Evolutionary conservation across 2,888 invertebrate genomes (phyloP).

Genomic region (Hyles lineata): DNA sequence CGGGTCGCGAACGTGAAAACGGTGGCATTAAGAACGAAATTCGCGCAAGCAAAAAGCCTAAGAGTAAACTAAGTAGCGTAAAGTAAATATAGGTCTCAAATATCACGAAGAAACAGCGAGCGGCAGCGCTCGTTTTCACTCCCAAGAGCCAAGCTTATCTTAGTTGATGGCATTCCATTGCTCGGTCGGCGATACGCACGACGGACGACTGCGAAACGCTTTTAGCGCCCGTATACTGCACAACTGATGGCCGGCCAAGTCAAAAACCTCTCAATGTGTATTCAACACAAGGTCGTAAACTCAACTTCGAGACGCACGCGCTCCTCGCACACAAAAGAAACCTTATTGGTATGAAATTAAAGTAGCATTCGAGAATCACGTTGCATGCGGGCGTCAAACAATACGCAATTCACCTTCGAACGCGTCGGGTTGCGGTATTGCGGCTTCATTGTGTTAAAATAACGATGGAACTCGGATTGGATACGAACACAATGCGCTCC

Average conservation of each 20-base stretch:
- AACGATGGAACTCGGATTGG: constrained; percentile 77
- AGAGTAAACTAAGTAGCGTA: constrained; percentile 25
- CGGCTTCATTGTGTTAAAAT: constrained; percentile 84
- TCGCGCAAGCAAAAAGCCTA: constrained; percentile 21
- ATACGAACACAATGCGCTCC: constrained; percentile 69
- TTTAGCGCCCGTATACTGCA: constrained; percentile 78
- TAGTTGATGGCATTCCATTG: constrained; percentile 81
- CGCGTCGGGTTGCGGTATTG: constrained; percentile 84
- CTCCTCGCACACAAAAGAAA: constrained; percentile 70
- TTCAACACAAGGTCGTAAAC: constrained; percentile 51
- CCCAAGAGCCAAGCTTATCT: constrained; percentile 76
- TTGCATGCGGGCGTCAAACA: constrained; percentile 80
- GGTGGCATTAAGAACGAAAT: constrained; percentile 22
- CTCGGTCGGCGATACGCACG: constrained; percentile 80
- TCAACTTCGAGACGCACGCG: constrained; percentile 37
- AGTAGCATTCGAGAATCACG: constrained; percentile 79
- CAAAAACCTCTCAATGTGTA: constrained; percentile 49
- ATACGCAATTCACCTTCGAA: constrained; percentile 85
- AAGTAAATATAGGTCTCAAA: constrained; percentile 58
- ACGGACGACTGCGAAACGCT: constrained; percentile 83
- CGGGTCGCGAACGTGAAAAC: constrained; percentile 6
- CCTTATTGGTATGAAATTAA: constrained; percentile 76
- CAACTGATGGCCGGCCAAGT: constrained; percentile 41
- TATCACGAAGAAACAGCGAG: constrained; percentile 59
- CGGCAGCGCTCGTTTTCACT: constrained; percentile 58